These are phyloP conservation scores for Volucella zonaria DNA, from an alignment of 2,888 invertebrate species.

Conservation along the genomic window DNA sequence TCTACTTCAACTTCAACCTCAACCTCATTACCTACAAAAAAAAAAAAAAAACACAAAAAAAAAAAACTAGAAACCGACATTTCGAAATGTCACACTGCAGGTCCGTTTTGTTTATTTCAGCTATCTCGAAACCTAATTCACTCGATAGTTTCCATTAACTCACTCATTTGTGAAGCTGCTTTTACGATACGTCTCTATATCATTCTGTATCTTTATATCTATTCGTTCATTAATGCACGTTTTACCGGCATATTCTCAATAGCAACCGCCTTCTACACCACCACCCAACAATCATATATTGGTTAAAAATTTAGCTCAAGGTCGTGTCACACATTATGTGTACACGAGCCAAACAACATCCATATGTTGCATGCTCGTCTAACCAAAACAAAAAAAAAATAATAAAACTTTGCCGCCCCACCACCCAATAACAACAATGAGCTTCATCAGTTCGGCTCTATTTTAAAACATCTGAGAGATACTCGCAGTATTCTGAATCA, in stretches of 20 bases:
- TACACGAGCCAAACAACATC: constrained; percentile 53
- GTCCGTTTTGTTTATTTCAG: no score
- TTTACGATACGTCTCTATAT: no score
- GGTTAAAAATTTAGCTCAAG: constrained; percentile 66
- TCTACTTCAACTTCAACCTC: no score
- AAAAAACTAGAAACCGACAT: no score
- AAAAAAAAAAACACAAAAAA: no score
- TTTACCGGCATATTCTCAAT: constrained; percentile 36
- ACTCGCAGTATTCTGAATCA: not conserved
- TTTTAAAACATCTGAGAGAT: constrained; percentile 7
- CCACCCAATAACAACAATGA: not conserved
- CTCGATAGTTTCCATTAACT: no score
- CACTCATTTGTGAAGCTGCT: no score
- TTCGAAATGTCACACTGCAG: no score
- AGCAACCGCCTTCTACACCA: not conserved
- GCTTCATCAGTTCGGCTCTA: constrained; percentile 14
- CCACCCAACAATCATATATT: not conserved
- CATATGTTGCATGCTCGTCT: constrained; percentile 56
- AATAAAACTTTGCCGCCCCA: not conserved
- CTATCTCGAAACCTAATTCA: no score
- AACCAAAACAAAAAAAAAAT: constrained; percentile 4
- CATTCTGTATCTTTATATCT: no score
- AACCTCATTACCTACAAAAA: no score
- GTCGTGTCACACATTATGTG: constrained; percentile 61
- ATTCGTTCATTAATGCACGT: constrained; percentile 14